These are phyloP conservation scores for Sebastolobus alascanus DNA, from an alignment of 2,797 vertebrate species.

Conservation along the genomic window DNA sequence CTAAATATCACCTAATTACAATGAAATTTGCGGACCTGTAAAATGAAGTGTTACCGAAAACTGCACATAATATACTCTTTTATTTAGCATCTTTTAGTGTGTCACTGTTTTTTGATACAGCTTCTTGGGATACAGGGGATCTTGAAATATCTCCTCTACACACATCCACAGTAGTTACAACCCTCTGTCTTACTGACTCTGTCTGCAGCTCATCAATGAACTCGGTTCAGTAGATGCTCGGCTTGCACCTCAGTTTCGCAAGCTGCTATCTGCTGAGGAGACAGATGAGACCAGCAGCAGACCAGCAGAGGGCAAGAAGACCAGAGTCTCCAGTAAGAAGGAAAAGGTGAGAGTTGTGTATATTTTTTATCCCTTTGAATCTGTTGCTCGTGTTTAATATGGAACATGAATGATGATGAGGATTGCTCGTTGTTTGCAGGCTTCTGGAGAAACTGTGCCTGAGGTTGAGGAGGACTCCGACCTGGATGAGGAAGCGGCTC, in stretches of 20 bases:
- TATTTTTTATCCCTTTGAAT: not conserved
- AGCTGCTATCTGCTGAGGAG: conserved; percentile 82
- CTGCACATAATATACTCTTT: not conserved
- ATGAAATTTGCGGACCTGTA: too few relatives aligned
- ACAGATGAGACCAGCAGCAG: conserved; percentile 36
- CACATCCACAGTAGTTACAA: not conserved
- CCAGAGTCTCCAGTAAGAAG: conserved; percentile 61
- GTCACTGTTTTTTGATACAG: not conserved
- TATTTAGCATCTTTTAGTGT: not conserved
- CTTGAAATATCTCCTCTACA: not conserved
- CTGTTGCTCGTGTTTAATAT: not conserved
- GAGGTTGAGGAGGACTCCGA: conserved; percentile 61
- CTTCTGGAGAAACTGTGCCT: conserved; percentile 38
- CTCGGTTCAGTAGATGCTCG: conserved; percentile 86
- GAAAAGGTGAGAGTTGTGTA: conserved; percentile 52
- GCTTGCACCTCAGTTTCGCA: conserved; percentile 86
- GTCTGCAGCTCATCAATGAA: conserved; percentile 90
- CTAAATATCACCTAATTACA: too few relatives aligned
- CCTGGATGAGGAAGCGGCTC: conserved; percentile 87
- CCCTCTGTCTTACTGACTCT: not conserved
- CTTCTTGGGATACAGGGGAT: not conserved
- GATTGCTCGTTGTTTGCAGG: conserved; percentile 52
- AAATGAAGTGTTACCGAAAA: not conserved
- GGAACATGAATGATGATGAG: not conserved
- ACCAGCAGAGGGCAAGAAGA: conserved; percentile 68